A percentile compares a stretch with the other conserved stretches of the same genome.
Conservation (phyloP, 2,888 invertebrate genomes). For the Allolobophora icterica region DNA sequence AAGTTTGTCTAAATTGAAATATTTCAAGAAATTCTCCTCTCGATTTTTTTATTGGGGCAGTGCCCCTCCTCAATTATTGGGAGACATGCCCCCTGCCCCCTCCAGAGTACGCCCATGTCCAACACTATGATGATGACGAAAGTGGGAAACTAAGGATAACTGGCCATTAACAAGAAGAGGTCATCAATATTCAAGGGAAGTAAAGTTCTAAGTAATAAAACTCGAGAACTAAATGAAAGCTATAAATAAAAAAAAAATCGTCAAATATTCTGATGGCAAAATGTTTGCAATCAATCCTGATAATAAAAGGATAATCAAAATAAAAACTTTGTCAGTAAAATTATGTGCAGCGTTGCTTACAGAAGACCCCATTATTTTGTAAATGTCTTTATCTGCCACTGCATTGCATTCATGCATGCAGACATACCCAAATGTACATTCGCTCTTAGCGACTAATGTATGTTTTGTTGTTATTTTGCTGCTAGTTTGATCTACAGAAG, state of each 20-base stretch:
- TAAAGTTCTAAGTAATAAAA: background rate
- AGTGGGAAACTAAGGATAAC: background rate
- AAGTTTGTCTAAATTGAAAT: no score
- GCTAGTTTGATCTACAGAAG: constrained; percentile 68
- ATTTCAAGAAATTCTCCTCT: no score
- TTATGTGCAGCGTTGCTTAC: background rate
- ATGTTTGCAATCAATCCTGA: background rate
- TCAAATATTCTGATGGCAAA: no score
- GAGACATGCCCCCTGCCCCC: no score
- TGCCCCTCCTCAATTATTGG: no score
- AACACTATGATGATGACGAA: no score
- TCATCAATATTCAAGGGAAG: background rate
- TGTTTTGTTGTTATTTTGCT: background rate
- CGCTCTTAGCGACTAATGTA: background rate
- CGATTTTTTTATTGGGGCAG: no score
- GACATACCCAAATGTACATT: background rate
- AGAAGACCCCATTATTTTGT: background rate
- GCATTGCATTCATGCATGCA: no score
- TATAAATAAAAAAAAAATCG: background rate
- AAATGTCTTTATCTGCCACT: background rate
- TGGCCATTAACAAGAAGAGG: background rate
- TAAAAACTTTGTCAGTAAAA: background rate
- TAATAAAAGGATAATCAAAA: background rate
- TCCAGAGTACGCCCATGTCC: no score
- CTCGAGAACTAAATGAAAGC: background rate